A percentile compares a stretch with the other conserved stretches of the same genome.
phyloP scores from a whole-genome alignment of 2,888 invertebrate genomes.

The Trachelus tabidus region DNA sequence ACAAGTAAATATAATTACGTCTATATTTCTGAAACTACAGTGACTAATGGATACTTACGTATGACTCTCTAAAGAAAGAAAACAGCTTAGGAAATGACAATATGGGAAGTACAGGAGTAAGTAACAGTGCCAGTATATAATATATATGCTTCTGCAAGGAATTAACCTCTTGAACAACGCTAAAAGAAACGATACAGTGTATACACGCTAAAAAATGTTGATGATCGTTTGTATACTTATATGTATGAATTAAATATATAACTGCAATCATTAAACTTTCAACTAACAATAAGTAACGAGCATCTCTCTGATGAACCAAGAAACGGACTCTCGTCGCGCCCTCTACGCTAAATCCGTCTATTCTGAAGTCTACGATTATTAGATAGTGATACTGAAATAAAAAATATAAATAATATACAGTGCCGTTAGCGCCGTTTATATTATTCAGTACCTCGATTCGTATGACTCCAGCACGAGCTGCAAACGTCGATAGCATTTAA shows the following conservation, averaged over 20 bases:
- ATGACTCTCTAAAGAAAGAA: conserved; percentile 21
- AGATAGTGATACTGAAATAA: not conserved
- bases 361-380: not conserved
- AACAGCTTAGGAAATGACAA: conserved; percentile 11
- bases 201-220: conserved; percentile 23
- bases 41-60: conserved; percentile 9
- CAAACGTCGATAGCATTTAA: conserved; percentile 44
- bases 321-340: not conserved
- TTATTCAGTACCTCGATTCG: conserved; percentile 43
- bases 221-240: conserved; percentile 15
- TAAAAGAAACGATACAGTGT: conserved; percentile 16
- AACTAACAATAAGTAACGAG: not conserved
- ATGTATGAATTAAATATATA: conserved; percentile 18
- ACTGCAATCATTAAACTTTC: not conserved
- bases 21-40: not conserved
- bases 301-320: not conserved
- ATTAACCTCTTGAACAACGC: not conserved
- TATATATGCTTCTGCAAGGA: not conserved
- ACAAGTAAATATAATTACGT: conserved; percentile 19
- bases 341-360: not conserved
- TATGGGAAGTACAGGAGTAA: conserved; percentile 17
- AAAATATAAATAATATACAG: not conserved
- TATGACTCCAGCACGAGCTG: conserved; percentile 47
- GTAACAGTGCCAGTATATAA: not conserved
- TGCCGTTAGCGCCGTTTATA: conserved; percentile 12